Evolutionary conservation across 2,888 invertebrate genomes (phyloP), one percentile per base, ranked within the genome.

Genomic region (Eupeodes luniger): DNA sequence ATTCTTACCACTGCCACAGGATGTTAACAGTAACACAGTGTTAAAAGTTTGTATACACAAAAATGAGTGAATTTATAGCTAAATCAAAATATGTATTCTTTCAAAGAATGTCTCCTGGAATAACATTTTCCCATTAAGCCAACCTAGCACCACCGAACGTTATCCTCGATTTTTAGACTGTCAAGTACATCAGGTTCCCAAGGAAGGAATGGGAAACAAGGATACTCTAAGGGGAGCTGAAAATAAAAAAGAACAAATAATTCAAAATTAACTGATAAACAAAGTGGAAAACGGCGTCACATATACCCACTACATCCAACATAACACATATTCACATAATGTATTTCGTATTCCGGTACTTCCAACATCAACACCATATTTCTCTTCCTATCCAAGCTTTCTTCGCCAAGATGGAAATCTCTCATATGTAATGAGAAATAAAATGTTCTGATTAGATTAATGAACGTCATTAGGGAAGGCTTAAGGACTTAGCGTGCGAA

Each of bases 381-480:
- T n/a, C 34, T 34, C 36, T 11, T 51, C 36, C 5, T 10, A 5
- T 44, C 34, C 34, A 1, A n/a, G n/a, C 11, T 6, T 36, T 10
- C 0, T 10, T 40, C 10, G 6, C 19, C 49, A 16, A 69, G 67
- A 51, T 69, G 67, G 51, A 51, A 79, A 77, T 66, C 61, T 83
- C 70, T 80, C 83, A 80, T 77, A 77, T 77, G 78, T 76, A 79
- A 87, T 87, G 83, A 51, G 79, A 83, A 83, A 80, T 83, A 66
- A 69, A 83, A 87, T 77, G 72, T 66, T 76, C 61, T 67, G 66
- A 87, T 87, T 83, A 87, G 76, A 83, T 87, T 87, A 80, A 80
- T 83, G 76, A 83, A 80, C 83, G 66, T 80, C 83, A 76, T 80
- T 83, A 77, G 27, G 57, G 53, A 34, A 47, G 76, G 66, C 62